Evolutionary conservation across 2,888 invertebrate genomes (phyloP), one percentile per base, ranked within the genome.

Genomic region (Pherbina coryleti): DNA sequence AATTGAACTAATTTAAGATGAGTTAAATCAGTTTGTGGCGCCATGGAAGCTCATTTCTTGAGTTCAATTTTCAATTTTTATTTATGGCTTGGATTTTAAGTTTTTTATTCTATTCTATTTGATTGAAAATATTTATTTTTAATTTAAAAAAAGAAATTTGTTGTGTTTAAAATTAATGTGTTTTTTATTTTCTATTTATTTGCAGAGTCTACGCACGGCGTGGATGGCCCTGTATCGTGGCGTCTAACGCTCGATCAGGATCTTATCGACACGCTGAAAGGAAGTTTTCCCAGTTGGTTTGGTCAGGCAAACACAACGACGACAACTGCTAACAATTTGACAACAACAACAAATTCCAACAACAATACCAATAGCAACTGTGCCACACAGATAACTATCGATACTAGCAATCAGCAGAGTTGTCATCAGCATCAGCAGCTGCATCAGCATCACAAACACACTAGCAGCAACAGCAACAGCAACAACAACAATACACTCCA

Each of bases 261-360:
- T 92, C 93, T 97, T 88, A 93, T 97, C 90, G 95, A 97, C 91
- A 97, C 97, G 89, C 94, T 97, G 89, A 95, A 95, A 90, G 95
- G 95, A 87, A 96, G 96, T 90, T 97, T 96, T 91, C 97, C 97
- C 85, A 96, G 95, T 93, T 97, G 97, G 97, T 97, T 97, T 92
- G 51, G 73, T 60, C 70, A 62, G 19, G 73, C 49, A 14, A 51
- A 81, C 69, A 78, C 82, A 44, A 79, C 84, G 57, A 80, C 78
- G 49, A 78, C 80, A 79, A 64, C 79, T 70, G 72, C 79, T 51
- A 73, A 34, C 28, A 62, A 55, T 64, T 70, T n/a, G 22, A 60
- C 57, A 51, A 66, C n/a, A 64, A 64, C 17, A 49, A 25, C 31
- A 49, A 62, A 37, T 11, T 25, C 62, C 64, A 64, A n/a, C 11